These are phyloP conservation scores for Syritta pipiens DNA, from an alignment of 2,888 invertebrate genomes.

Conservation along the genomic window DNA sequence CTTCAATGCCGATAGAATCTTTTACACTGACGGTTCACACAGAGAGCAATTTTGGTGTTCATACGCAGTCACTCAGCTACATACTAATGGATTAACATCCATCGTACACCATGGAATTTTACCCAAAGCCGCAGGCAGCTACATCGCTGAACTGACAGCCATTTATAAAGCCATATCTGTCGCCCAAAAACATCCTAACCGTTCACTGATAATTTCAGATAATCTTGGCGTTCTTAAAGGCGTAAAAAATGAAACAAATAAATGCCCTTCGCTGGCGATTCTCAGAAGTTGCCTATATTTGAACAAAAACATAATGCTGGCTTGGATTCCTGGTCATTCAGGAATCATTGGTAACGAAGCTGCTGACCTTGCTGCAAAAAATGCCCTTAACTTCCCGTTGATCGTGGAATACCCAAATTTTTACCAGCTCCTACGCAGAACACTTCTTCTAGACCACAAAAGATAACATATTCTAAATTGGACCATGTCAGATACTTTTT, in stretches of 20 bases:
- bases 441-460: too few species aligned
- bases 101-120: background rate
- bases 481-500: too few species aligned
- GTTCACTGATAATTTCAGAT: background rate
- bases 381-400: background rate
- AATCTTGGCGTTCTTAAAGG: background rate
- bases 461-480: too few species aligned
- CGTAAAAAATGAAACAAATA: background rate
- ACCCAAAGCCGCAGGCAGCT: background rate
- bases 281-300: background rate
- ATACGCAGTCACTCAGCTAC: background rate
- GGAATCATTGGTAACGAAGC: background rate
- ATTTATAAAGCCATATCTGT: background rate
- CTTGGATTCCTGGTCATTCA: background rate
- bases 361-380: background rate
- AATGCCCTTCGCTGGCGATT: background rate
- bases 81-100: background rate
- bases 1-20: background rate
- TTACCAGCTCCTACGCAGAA: background rate
- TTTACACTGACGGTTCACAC: constrained; percentile 7
- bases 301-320: background rate
- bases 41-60: background rate
- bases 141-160: background rate
- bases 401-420: background rate
- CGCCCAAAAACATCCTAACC: background rate